Base-by-base conservation (phyloP, 2,888 invertebrate genomes). In the Pseudoips prasinana region DNA sequence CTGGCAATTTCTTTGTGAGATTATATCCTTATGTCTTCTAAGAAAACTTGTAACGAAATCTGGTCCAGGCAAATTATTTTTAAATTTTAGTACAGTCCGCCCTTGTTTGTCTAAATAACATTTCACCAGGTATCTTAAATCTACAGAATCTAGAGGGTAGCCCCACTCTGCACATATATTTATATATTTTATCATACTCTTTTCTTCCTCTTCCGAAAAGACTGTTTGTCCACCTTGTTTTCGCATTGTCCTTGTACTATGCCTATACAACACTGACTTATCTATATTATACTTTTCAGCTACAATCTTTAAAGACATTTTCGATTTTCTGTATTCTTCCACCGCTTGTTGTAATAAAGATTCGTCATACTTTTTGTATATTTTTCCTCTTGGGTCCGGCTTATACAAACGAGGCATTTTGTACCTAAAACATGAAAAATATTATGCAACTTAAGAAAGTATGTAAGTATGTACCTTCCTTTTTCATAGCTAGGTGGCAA, bases 121-220 rank as follows among this genome's bases (percentile, higher is more conserved):
- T 30, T 46, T 46, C 5, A 46, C 37, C 9, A 41, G 25, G 20
- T 25, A 39, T 39, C 39, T 39, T 22, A 40, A 46, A 42, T 41
- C 48, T 8, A 29, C 24, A 22, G 32, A 27, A 37, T 37, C 37
- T 11, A 51, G 32, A 8, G 54, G 48, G 20, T 47, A 47, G 9
- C 50, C 54, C 46, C 48, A 48, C 8, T 52, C 52, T 22, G 49
- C 35, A 41, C 47, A 42, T 22, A 43, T 36, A 29, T 49, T 58
- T 25, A 55, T 33, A 39, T 53, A 38, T 45, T 42, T 29, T 26
- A 55, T 36, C 10, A 53, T 40, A 8, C 35, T 17, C 9, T 39
- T 22, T 28, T 46, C 46, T 18, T 22, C 25, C 19, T 48, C 33
- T 29, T 46, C 38, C 8, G 35, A 22, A 25, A 52, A 36, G 17